Base-by-base conservation (phyloP, 2,113 vertebrate genomes). In the Andinoacara biseriatus region DNA sequence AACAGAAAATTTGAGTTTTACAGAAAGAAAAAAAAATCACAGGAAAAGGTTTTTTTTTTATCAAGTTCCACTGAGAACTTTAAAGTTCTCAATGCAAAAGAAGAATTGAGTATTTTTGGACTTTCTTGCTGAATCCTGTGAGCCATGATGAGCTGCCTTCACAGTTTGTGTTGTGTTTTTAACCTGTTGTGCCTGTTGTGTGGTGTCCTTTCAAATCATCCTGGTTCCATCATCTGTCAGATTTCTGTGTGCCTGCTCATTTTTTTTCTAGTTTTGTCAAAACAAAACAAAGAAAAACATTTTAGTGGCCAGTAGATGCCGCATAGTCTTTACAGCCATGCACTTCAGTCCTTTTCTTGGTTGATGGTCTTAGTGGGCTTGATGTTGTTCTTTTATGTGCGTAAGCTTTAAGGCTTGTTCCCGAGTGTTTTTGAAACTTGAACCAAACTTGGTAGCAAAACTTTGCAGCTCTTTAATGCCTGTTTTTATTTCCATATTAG, bases 1-100 rank as follows among this genome's bases (percentile, higher is more conserved):
- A 69, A 69, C 0, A 69, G 24, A 15, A 69, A 69, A 69, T 69
- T 5, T 49, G 15, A 69, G 11, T 9, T 49, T 49, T 11, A 15
- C 43, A 46, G 5, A 15, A 46, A 46, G 11, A 46, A 46, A 46
- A 46, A 46, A 13, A 22, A 54, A 0, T 7, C 8, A 29, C 7
- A 40, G 62, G n/a, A 24, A 46, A 46, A 46, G 63, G 62, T 46
- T 67, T 67, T 10, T 46, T 67, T 67, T 10, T 33, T 33, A 67
- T 26, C 38, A 67, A 26, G 63, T 46, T 67, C 22, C 0, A 46
- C 63, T 4, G 38, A 43, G 38, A 65, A 43, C 0, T 65, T 0
- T 0, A 35, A 24, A 38, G 35, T 38, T 38, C 35, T 38, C 8
- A 38, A 38, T 8, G 35, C 35, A 8, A 38, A 38, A 38, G 35